Base-by-base conservation (phyloP, 2,113 vertebrate species). In the Mustela nigripes region DNA sequence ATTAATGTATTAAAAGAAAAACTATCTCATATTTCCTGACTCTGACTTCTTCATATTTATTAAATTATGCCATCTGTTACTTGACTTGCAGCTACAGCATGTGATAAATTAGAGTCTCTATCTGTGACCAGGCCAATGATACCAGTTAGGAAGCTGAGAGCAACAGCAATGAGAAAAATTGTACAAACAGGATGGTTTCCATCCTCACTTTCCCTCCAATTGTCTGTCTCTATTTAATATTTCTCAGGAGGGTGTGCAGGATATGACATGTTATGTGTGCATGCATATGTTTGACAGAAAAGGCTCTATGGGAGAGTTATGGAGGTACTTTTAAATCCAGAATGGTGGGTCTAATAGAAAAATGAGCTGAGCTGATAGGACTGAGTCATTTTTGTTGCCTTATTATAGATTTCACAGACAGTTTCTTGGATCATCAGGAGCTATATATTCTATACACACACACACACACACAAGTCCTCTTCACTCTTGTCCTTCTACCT, bases 41-140 rank as follows among this genome's bases (percentile, higher is more conserved):
- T 91, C 45, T 36, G n/a, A 84, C 24, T 96, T 88, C n/a, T 62
- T 95, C 53, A 65, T 39, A 89, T 73, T 96, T 85, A 76, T 71
- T 69, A 95, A 94, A 45, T 76, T 76, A 58, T 74, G 28, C 92
- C 24, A 48, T 56, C n/a, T 92, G 39, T 92, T 79, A 79, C 36
- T 42, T 95, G 53, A 36, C 12, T 80, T 85, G 24, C 22, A 84
- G 10, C 48, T 69, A 19, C 0, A 71, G 3, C 42, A 26, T 69
- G 15, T 48, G 16, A 53, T 74, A 33, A 63, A 88, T 50, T 74
- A 69, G 50, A 45, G 15, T n/a, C 2, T 50, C 33, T 58, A 19
- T 56, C 53, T 42, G 26, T 73, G 39, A 31, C 28, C 65, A 58
- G 11, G 31, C 9, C 26, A 93, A 9, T 76, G 14, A 69, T 67